Evolutionary conservation across 2,113 vertebrate genomes (phyloP).

Genomic region (Psittacula cyanocephala): DNA sequence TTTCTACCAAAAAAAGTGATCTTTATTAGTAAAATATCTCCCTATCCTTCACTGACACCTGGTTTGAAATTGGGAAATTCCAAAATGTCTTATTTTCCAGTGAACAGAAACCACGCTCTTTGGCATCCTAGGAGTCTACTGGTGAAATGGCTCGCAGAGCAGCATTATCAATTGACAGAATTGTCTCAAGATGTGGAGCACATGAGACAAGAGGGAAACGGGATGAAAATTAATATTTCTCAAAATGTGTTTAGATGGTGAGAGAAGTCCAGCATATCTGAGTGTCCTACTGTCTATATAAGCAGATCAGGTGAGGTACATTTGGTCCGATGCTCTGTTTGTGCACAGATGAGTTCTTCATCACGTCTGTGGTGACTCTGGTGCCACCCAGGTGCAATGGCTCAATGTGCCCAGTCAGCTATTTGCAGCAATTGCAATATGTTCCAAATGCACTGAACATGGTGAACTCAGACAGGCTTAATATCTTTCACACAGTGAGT

Average conservation of each 20-base stretch:
- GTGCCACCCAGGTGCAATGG: neutral
- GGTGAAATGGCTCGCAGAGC: neutral
- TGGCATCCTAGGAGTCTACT: neutral
- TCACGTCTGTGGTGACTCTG: neutral
- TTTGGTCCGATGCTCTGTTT: neutral
- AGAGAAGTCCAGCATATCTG: neutral
- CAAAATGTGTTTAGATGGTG: neutral
- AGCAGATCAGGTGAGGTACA: neutral
- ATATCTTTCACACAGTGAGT: neutral
- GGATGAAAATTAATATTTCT: neutral
- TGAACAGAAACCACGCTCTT: neutral
- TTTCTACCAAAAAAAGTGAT: neutral
- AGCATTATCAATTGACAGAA: neutral
- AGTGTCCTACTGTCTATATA: neutral
- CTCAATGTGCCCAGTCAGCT: rapidly evolving
- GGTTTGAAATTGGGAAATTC: neutral
- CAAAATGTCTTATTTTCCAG: neutral
- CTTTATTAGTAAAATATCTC: neutral
- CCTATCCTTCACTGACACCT: neutral
- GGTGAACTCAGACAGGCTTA: neutral
- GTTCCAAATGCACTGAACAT: neutral
- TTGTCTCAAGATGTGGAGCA: neutral
- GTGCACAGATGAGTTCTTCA: neutral
- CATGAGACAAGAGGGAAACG: neutral
- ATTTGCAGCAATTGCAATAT: neutral